These are phyloP conservation scores for Cataglyphis rosenhaueri DNA, from an alignment of 2,888 invertebrate species.

Conservation along the genomic window DNA sequence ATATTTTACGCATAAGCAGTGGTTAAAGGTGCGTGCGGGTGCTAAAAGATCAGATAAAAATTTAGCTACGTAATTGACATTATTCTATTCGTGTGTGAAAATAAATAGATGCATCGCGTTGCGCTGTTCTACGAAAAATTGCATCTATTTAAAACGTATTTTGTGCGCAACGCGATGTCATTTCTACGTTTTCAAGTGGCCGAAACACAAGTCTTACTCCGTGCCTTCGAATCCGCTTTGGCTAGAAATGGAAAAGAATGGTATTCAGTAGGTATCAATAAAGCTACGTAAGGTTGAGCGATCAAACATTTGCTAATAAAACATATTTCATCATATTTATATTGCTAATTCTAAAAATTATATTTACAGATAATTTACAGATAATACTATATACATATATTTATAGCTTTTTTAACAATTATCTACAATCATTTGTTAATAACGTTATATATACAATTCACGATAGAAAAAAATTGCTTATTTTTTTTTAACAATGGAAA, in stretches of 20 bases:
- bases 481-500: not conserved
- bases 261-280: constrained; percentile 29
- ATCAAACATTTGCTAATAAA: not conserved
- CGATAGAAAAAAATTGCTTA: not conserved
- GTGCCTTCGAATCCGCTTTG: constrained; percentile 84
- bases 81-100: constrained; percentile 27
- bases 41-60: constrained; percentile 24
- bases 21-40: constrained; percentile 61
- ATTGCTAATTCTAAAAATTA: not conserved
- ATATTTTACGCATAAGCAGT: constrained; percentile 55
- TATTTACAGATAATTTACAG: constrained; percentile 2
- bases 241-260: constrained; percentile 78
- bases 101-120: constrained; percentile 24
- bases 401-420: not conserved
- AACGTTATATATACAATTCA: not conserved
- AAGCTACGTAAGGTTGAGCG: not conserved
- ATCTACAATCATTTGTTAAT: not conserved
- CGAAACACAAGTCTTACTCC: constrained; percentile 79
- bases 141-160: constrained; percentile 5
- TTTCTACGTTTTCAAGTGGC: constrained; percentile 58
- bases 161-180: constrained; percentile 61
- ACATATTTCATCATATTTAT: not conserved
- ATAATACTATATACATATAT: not conserved
- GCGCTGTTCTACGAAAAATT: constrained; percentile 7
- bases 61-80: constrained; percentile 8